phyloP scores from a whole-genome alignment of 2,113 vertebrate genomes.

The Scalopus aquaticus region DNA sequence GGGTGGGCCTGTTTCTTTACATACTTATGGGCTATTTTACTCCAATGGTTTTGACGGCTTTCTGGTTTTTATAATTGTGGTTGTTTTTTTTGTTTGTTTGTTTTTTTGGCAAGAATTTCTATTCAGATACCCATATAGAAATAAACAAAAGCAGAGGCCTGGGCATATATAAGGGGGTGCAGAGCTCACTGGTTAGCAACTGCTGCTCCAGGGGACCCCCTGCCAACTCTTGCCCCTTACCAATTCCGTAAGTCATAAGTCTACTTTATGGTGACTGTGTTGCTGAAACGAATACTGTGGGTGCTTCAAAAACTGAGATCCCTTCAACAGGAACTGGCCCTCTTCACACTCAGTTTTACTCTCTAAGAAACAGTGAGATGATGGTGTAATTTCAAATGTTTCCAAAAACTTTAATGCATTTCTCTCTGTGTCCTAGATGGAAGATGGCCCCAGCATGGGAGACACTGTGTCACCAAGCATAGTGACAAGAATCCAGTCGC shows the following conservation, averaged over 20 bases:
- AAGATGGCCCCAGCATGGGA: background rate
- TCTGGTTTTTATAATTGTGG: background rate
- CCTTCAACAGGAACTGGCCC: background rate
- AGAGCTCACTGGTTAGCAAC: background rate
- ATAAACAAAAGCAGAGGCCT: background rate
- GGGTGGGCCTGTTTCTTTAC: background rate
- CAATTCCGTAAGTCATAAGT: rapidly evolving
- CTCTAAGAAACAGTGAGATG: conserved; percentile 11
- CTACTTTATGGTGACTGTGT: background rate
- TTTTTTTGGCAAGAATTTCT: background rate
- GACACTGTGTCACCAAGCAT: background rate
- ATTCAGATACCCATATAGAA: background rate
- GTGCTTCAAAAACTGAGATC: background rate
- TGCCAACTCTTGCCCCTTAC: background rate
- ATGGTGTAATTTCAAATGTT: background rate
- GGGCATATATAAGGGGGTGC: background rate
- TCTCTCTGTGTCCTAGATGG: background rate
- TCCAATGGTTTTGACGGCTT: background rate
- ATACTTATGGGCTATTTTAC: background rate
- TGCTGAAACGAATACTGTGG: background rate
- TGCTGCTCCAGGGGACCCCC: background rate
- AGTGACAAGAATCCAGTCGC: background rate
- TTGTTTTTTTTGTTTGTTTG: background rate
- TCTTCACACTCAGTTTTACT: background rate
- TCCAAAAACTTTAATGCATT: background rate